phyloP scores from a whole-genome alignment of 2,113 vertebrate genomes.

The Laticauda laticaudata region DNA sequence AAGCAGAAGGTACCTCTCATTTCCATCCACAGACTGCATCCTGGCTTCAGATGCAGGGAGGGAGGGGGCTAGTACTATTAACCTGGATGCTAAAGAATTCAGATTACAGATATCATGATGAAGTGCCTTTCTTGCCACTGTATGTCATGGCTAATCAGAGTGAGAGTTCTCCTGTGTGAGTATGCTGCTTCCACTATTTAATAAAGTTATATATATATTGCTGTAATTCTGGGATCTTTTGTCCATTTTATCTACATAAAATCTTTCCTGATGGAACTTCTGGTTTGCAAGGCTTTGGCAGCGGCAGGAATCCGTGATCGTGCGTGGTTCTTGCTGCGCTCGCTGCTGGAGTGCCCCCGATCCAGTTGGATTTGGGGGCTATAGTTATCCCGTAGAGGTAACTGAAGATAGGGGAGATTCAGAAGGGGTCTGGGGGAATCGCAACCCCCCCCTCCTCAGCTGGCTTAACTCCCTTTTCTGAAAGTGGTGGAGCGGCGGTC shows the following conservation, averaged over 20 bases:
- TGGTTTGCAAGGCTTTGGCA: too few species aligned
- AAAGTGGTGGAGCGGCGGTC: too few species aligned
- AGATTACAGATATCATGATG: neutral
- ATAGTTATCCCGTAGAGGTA: too few species aligned
- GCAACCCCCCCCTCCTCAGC: too few species aligned
- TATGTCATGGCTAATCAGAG: neutral
- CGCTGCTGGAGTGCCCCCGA: too few species aligned
- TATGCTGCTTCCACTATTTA: neutral
- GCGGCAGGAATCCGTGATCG: too few species aligned
- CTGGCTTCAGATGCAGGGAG: neutral
- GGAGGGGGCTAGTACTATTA: neutral
- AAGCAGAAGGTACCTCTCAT: neutral
- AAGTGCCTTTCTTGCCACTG: neutral
- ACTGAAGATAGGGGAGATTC: too few species aligned
- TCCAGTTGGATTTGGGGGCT: too few species aligned
- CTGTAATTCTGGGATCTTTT: neutral
- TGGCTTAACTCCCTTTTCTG: too few species aligned
- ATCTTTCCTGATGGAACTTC: neutral
- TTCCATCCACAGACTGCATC: neutral
- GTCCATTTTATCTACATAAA: neutral
- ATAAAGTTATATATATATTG: neutral
- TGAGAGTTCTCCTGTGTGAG: neutral
- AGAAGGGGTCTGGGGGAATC: too few species aligned
- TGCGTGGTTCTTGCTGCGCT: too few species aligned
- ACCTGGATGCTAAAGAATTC: neutral